A percentile compares a stretch with the other conserved stretches of the same genome.
Conservation (phyloP, 2,797 vertebrate species). For the Poecilia velifera region DNA sequence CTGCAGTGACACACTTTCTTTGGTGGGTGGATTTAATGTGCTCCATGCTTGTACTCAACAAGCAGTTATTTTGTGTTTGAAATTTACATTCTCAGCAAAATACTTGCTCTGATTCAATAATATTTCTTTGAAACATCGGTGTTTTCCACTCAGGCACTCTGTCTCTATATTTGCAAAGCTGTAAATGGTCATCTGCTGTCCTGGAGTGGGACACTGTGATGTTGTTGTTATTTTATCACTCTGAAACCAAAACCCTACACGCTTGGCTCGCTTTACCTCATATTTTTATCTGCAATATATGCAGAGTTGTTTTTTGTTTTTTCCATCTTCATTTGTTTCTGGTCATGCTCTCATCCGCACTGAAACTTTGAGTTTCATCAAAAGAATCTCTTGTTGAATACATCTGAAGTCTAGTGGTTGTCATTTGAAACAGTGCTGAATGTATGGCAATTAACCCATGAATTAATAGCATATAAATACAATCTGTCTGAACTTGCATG, state of each 20-base stretch:
- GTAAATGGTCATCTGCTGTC: neutral
- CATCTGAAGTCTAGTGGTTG: neutral
- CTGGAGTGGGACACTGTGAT: neutral
- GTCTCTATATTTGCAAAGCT: neutral
- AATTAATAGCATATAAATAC: neutral
- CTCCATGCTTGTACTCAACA: conserved; percentile 5
- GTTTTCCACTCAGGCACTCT: neutral
- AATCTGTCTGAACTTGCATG: neutral
- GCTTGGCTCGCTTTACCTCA: neutral
- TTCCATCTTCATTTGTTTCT: neutral
- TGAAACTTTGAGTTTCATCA: neutral
- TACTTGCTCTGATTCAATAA: conserved; percentile 11
- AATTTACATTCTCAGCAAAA: conserved; percentile 22
- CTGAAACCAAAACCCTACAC: neutral
- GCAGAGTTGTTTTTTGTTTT: neutral
- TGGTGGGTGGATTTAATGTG: neutral
- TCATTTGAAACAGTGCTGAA: neutral
- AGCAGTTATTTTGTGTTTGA: conserved; percentile 5
- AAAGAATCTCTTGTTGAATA: neutral
- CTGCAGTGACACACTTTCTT: neutral
- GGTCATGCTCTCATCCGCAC: neutral
- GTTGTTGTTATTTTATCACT: neutral
- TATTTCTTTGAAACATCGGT: neutral
- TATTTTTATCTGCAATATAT: neutral
- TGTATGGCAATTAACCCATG: neutral